Evolutionary conservation across 1,140 invertebrate genomes (phyloP).

Genomic region (Myzus persicae): DNA sequence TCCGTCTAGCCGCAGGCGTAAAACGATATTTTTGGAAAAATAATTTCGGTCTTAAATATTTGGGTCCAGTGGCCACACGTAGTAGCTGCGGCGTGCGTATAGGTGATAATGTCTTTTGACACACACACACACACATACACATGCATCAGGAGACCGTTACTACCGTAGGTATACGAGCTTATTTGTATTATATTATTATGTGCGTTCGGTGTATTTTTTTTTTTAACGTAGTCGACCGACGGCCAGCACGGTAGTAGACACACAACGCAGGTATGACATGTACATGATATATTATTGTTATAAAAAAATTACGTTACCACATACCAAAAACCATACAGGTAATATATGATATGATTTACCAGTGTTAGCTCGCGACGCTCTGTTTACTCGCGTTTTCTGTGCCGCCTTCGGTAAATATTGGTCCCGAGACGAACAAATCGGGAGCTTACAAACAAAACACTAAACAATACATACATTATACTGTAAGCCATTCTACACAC

Average conservation of each 20-base stretch:
- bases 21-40: not conserved
- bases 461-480: not conserved
- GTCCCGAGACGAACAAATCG: not conserved
- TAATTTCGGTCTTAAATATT: not conserved
- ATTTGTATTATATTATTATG: not conserved
- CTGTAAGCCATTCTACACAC: not conserved
- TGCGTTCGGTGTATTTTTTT: not conserved
- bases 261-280: not conserved
- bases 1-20: not conserved
- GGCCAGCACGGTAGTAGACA: conserved; percentile 16
- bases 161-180: not conserved
- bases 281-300: not conserved
- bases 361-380: not conserved
- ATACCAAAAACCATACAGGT: not conserved
- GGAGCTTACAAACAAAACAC: not conserved
- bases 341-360: not conserved
- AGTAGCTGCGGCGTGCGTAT: not conserved
- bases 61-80: not conserved
- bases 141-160: not conserved
- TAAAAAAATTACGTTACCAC: not conserved
- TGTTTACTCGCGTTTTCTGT: not conserved
- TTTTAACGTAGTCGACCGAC: not conserved
- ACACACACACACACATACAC: not conserved
- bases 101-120: not conserved
- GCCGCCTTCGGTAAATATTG: conserved; percentile 25